Conservation (phyloP, 2,113 vertebrate genomes). For the Nestor notabilis region DNA sequence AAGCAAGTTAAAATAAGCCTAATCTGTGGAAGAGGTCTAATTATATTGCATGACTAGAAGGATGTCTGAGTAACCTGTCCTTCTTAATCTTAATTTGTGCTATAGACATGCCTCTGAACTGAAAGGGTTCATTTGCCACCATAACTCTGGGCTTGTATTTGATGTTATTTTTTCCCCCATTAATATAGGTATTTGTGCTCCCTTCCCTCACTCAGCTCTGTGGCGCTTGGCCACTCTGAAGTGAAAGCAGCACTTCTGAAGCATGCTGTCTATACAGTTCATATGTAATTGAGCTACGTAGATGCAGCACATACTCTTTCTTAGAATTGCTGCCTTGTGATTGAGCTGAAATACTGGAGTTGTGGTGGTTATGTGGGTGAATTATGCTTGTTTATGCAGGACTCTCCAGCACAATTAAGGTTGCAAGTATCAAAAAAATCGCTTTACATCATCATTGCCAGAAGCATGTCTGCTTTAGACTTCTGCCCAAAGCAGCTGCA, state of each 20-base stretch:
- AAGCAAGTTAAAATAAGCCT: background rate
- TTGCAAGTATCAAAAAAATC: background rate
- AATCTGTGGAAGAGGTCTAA: background rate
- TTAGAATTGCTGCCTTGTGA: background rate
- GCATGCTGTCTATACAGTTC: background rate
- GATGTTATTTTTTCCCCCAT: background rate
- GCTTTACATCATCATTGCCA: fast-evolving
- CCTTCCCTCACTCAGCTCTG: background rate
- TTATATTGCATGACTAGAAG: background rate
- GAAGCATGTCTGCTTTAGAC: background rate
- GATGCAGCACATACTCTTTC: background rate
- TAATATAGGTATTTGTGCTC: fast-evolving
- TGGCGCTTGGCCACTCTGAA: background rate
- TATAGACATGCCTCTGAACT: background rate
- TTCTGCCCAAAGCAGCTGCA: background rate
- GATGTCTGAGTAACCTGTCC: background rate
- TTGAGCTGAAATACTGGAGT: background rate
- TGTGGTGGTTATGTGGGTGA: background rate
- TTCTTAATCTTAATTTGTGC: background rate
- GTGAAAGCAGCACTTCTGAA: background rate
- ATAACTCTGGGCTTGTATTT: background rate
- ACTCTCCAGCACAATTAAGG: background rate
- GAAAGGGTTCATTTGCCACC: background rate
- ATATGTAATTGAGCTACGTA: background rate
- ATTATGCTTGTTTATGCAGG: background rate